Base-by-base conservation (phyloP, 2,113 vertebrate genomes). In the Colius striatus region DNA sequence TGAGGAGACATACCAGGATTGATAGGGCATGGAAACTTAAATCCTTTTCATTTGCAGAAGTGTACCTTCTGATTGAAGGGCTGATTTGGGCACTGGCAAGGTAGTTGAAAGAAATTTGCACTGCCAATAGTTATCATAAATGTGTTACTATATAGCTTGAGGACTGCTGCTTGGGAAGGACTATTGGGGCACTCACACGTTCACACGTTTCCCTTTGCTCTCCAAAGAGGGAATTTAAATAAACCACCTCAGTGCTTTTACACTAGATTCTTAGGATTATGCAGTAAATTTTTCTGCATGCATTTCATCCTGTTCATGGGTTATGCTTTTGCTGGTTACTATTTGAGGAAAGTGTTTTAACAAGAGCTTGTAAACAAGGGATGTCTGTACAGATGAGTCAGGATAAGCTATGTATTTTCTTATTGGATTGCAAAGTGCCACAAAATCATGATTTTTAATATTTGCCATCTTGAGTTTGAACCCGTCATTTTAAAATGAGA, bases 81-180 rank as follows among this genome's bases (percentile, higher is more conserved):
- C 57, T 85, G 66, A 72, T 75, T 72, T 2, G 11, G 87, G 58
- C 6, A 1, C 48, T 26, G 62, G 41, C 50, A 36, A 82, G 74
- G 48, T 66, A 92, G 65, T 36, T 88, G 60, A 83, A 87, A 82
- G 78, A 83, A 83, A 87, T 92, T 87, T 94, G 22, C 71, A 43
- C 62, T 66, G 38, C 38, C 81, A 70, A 51, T 73, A 84, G n/a
- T 62, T 65, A 47, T 87, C 61, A 63, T 47, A 92, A 80, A 90
- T 22, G 32, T 87, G 81, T 47, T 77, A 76, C 85, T 51, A 38
- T 6, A 58, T 19, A 70, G 77, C 85, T 68, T 61, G n/a, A 47
- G 47, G 15, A 57, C 30, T 55, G 66, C 57, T 90, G 54, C 38
- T 41, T 41, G 23, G 54, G 26, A 82, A 76, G 38, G 60, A 43